Conservation (phyloP, 2,888 invertebrate species). For the Arrhopalites spinosus region DNA sequence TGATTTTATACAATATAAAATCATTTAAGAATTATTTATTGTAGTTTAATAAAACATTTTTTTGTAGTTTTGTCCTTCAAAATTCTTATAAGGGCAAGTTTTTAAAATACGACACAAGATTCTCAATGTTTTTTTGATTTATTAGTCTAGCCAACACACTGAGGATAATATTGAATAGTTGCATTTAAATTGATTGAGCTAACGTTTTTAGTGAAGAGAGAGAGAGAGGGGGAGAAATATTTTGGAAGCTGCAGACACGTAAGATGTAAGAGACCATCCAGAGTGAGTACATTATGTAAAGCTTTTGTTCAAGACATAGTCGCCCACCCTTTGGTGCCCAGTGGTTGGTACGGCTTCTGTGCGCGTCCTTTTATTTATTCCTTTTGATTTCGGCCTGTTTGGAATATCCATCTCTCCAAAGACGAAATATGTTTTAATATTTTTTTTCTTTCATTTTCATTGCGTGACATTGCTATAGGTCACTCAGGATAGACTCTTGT, state of each 20-base stretch:
- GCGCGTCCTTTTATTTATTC: constrained; percentile 30
- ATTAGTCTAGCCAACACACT: constrained; percentile 19
- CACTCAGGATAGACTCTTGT: not conserved
- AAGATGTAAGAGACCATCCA: not conserved
- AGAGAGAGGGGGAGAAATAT: not conserved
- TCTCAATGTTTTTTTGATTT: constrained; percentile 27
- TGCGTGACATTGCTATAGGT: constrained; percentile 9
- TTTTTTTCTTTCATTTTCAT: not conserved
- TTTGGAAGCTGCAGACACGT: not conserved
- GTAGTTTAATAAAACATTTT: too few relatives aligned
- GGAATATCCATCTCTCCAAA: not conserved
- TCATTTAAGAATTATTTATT: too few relatives aligned
- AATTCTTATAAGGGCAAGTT: too few relatives aligned
- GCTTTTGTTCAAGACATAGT: constrained; percentile 22
- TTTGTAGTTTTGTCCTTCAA: too few relatives aligned
- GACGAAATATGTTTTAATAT: too few relatives aligned
- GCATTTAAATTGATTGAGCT: constrained; percentile 29
- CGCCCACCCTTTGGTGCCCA: constrained; percentile 41
- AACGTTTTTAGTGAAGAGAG: constrained; percentile 1
- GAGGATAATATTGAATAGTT: not conserved
- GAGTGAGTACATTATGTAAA: not conserved
- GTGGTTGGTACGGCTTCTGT: constrained; percentile 41
- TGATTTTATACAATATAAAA: too few relatives aligned
- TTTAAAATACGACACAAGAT: too few relatives aligned
- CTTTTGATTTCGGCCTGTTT: constrained; percentile 38